Evolutionary conservation across 2,113 vertebrate species (phyloP), one percentile per base, ranked within the genome.

Genomic region (Passer domesticus): DNA sequence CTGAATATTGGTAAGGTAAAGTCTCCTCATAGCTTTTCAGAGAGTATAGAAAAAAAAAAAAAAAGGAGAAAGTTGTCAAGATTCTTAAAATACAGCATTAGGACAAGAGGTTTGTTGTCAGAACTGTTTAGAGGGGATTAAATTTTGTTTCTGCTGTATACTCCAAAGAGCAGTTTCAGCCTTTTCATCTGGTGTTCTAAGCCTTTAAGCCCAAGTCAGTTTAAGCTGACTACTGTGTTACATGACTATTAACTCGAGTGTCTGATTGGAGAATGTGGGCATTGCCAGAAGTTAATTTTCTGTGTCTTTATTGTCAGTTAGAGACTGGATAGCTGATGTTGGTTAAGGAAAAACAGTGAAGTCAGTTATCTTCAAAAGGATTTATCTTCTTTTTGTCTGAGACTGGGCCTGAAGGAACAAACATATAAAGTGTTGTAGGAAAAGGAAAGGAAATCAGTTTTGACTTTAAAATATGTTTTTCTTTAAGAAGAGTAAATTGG

Each of bases 51-150:
- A 62, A 63, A n/a, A 27, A 25, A 11, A 33, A 8, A 44, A 69
- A 22, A 39, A 30, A 18, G 27, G 52, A 59, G 15, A 22, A 96
- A 68, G 31, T 82, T 94, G 70, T 89, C 94, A 90, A 83, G 60
- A 83, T 87, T 67, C 79, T 85, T 89, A 83, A 90, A 92, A 60
- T 62, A 56, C 1, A 69, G 41, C 14, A 9, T 68, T 74, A 52
- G 27, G 30, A 89, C n/a, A 30, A 67, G 39, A 78, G 60, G 46
- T 92, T 95, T 96, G 74, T 93, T 96, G 94, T 94, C 90, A 86
- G 80, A 90, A 76, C 60, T 91, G 43, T 97, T 93, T 89, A 95
- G 95, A 67, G 49, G 58, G 31, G 92, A 96, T 97, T 97, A 93
- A 87, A 89, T 95, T 91, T 92, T 27, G 4, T 60, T 93, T 85